phyloP scores from a whole-genome alignment of 1,140 invertebrate genomes.

The Antheraea mylitta region DNA sequence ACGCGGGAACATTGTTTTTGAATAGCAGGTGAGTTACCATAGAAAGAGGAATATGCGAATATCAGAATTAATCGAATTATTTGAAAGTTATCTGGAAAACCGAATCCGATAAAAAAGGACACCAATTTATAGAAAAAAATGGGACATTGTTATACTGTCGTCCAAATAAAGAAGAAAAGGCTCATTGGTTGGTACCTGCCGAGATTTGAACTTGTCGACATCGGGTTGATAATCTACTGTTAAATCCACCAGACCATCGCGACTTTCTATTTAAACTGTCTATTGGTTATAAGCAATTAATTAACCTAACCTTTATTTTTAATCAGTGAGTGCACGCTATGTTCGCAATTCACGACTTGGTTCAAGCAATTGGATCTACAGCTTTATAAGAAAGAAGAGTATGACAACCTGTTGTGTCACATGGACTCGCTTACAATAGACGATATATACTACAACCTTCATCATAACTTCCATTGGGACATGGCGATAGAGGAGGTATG shows the following conservation, averaged over 20 bases:
- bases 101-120: no score
- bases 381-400: constrained; percentile 73
- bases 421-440: constrained; percentile 46
- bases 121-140: no score
- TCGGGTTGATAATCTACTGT: no score
- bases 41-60: neutral
- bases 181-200: no score
- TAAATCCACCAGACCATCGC: no score
- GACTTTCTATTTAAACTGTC: no score
- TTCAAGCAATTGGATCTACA: constrained; percentile 74
- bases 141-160: no score
- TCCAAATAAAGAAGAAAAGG: no score
- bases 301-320: neutral
- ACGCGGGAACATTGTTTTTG: constrained; percentile 60
- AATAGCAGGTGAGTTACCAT: constrained; percentile 52
- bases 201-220: no score
- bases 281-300: no score
- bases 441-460: constrained; percentile 49
- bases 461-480: constrained; percentile 75
- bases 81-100: no score
- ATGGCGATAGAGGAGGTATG: constrained; percentile 70
- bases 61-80: no score
- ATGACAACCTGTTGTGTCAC: constrained; percentile 63
- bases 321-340: constrained; percentile 50
- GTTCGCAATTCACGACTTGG: constrained; percentile 69